Evolutionary conservation across 1,140 invertebrate genomes (phyloP).

Genomic region (Apis laboriosa): DNA sequence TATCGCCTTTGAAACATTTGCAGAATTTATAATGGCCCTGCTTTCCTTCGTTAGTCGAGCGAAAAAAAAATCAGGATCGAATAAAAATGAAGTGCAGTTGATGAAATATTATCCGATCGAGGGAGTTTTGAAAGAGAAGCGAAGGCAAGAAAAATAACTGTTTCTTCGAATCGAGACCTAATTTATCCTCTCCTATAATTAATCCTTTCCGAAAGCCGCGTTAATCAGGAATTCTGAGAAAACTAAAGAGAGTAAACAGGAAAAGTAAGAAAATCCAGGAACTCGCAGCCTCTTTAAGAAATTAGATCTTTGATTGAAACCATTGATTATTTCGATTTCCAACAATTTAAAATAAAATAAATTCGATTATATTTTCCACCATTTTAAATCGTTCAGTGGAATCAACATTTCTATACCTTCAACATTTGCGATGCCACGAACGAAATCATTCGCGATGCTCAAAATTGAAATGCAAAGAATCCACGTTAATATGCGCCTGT

Average conservation of each 20-base stretch:
- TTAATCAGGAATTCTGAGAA: not conserved
- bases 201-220: not conserved
- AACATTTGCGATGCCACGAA: no score
- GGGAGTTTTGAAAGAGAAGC: no score
- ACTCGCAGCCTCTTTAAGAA: not conserved
- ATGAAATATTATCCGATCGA: not conserved
- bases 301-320: not conserved
- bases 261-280: not conserved
- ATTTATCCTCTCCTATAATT: not conserved
- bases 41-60: not conserved
- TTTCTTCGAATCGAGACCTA: not conserved
- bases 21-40: not conserved
- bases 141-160: not conserved
- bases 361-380: no score
- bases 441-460: no score
- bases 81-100: not conserved
- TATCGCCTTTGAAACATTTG: slow-evolving; percentile 11
- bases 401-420: no score
- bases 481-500: no score
- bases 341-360: not conserved
- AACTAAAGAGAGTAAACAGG: not conserved
- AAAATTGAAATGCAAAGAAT: no score
- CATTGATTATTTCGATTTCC: not conserved
- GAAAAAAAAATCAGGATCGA: not conserved
- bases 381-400: no score